Evolutionary conservation across 2,113 vertebrate genomes (phyloP).

Genomic region (Phyllopteryx taeniolatus): DNA sequence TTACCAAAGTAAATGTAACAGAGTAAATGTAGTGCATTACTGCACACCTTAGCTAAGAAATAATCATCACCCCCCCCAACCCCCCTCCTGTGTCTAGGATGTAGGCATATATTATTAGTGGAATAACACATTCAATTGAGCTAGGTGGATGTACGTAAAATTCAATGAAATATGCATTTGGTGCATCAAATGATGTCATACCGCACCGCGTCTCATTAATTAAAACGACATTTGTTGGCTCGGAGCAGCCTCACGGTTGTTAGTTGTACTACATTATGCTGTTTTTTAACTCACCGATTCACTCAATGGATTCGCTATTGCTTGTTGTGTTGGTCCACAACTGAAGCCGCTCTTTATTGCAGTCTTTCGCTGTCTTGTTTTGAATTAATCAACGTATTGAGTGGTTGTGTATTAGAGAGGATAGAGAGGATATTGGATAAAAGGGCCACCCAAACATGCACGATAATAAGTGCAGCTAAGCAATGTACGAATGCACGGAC

Average conservation of each 20-base stretch:
- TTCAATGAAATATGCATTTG: slow-evolving; percentile 1
- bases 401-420: slow-evolving; percentile 6
- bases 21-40: too few relatives aligned
- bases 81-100: neutral
- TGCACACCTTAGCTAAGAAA: too few relatives aligned
- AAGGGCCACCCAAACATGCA: neutral
- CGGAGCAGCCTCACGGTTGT: slow-evolving; percentile 12
- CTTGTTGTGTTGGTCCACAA: neutral
- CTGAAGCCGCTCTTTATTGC: neutral
- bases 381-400: slow-evolving; percentile 11
- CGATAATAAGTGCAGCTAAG: slow-evolving; percentile 17
- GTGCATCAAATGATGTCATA: slow-evolving; percentile 10
- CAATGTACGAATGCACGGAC: slow-evolving; percentile 33
- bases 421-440: neutral
- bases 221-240: slow-evolving; percentile 13
- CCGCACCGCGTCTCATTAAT: slow-evolving; percentile 16
- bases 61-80: too few relatives aligned
- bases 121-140: neutral
- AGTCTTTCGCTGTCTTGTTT: slow-evolving; percentile 8
- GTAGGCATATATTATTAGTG: neutral
- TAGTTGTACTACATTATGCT: slow-evolving; percentile 15
- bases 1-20: too few relatives aligned
- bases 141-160: neutral
- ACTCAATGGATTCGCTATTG: neutral
- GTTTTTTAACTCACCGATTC: slow-evolving; percentile 16